Conservation (phyloP, 1,140 invertebrate genomes). For the Schlechtendalia chinensis region DNA sequence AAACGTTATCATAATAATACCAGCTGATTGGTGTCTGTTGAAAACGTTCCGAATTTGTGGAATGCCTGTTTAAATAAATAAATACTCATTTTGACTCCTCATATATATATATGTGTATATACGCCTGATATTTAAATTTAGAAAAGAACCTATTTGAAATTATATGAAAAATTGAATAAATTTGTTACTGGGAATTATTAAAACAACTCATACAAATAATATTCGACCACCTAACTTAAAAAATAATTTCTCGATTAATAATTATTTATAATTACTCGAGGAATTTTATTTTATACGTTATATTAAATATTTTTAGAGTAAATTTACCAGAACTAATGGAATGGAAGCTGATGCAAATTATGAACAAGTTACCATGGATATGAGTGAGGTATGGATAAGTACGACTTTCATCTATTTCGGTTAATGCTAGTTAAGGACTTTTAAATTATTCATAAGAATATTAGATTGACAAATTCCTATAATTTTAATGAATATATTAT, state of each 20-base stretch:
- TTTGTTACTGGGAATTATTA: no score
- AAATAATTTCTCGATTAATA: no score
- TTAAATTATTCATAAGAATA: not conserved
- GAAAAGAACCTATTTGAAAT: no score
- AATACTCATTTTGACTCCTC: no score
- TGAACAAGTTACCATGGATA: slow-evolving; percentile 52
- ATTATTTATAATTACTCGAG: not conserved
- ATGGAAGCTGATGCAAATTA: slow-evolving; percentile 51
- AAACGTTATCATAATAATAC: not conserved
- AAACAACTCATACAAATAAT: no score
- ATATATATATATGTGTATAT: no score
- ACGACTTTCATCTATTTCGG: slow-evolving; percentile 12
- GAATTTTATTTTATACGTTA: not conserved
- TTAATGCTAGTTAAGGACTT: slow-evolving; percentile 14
- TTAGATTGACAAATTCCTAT: not conserved
- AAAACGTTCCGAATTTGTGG: no score
- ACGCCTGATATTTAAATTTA: no score
- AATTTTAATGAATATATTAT: slow-evolving; percentile 8
- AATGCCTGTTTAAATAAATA: no score
- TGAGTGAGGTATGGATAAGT: slow-evolving; percentile 52
- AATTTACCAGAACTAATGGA: slow-evolving; percentile 28
- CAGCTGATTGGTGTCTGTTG: not conserved
- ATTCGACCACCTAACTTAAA: no score
- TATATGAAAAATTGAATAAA: no score
- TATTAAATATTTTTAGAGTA: slow-evolving; percentile 29